A percentile compares a stretch with the other conserved stretches of the same genome.
Evolutionary conservation across 2,113 vertebrate species (phyloP).

Genomic region (Bucco capensis): DNA sequence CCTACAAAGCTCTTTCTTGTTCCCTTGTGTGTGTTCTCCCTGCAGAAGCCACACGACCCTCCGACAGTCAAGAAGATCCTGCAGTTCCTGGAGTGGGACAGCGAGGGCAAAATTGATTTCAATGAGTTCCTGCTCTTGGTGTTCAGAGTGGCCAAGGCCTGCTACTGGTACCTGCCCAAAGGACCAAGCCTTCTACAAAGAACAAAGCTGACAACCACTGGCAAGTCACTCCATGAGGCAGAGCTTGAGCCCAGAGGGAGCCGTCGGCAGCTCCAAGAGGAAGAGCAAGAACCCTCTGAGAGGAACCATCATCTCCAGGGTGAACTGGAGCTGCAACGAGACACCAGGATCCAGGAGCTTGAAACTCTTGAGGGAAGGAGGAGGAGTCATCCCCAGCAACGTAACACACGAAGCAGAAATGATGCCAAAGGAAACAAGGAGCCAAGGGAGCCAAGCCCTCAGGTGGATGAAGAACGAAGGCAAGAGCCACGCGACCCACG

Average conservation of each 20-base stretch:
- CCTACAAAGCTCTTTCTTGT: not conserved
- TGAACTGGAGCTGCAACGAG: not conserved
- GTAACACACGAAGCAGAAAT: fast-evolving
- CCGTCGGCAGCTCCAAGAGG: not conserved
- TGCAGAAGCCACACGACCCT: constrained; percentile 67
- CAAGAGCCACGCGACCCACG: fast-evolving
- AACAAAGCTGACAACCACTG: not conserved
- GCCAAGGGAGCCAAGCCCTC: fast-evolving
- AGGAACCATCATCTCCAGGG: fast-evolving
- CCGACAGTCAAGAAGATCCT: constrained; percentile 61
- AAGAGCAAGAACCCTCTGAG: not conserved
- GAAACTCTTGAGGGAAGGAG: not conserved
- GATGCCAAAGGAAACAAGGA: fast-evolving
- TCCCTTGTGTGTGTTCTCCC: not conserved
- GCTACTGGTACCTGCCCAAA: constrained; percentile 29
- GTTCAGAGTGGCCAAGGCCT: constrained; percentile 69
- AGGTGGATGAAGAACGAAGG: not conserved
- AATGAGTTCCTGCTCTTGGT: constrained; percentile 68
- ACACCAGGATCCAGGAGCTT: not conserved
- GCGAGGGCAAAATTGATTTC: constrained; percentile 56
- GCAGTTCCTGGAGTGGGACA: constrained; percentile 70
- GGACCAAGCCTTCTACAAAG: constrained; percentile 3
- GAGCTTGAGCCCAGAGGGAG: not conserved
- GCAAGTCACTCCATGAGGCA: not conserved
- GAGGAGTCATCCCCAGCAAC: not conserved